These are phyloP conservation scores for Bombus cullumanus DNA, from an alignment of 1,140 invertebrate species.

Conservation along the genomic window DNA sequence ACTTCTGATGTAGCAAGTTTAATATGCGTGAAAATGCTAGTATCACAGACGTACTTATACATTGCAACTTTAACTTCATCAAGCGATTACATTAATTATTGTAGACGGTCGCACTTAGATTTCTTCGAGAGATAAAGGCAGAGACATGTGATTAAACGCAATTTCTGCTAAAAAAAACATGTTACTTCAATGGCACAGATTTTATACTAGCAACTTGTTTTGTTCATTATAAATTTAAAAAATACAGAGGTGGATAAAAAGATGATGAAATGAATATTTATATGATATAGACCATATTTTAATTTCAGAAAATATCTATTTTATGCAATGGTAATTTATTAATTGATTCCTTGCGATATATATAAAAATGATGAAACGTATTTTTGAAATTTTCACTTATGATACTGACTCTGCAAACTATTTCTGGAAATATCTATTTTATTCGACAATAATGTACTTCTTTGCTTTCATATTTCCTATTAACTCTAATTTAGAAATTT, in stretches of 20 bases:
- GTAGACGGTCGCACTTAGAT: slow-evolving; percentile 35
- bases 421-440: no score
- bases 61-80: slow-evolving; percentile 50
- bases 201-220: neutral
- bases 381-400: neutral
- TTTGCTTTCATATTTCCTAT: neutral
- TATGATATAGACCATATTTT: neutral
- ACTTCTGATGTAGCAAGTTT: neutral
- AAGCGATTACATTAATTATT: slow-evolving; percentile 49
- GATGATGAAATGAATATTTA: neutral
- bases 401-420: neutral
- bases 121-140: slow-evolving; percentile 2
- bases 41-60: neutral
- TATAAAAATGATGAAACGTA: neutral
- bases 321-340: no score
- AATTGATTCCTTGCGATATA: neutral
- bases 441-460: no score
- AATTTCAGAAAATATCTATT: neutral
- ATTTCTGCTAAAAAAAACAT: neutral
- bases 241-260: neutral
- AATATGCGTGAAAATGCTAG: slow-evolving; percentile 2
- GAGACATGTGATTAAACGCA: slow-evolving; percentile 6
- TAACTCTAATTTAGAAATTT: neutral
- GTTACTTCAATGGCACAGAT: neutral
- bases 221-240: neutral